Evolutionary conservation across 2,888 invertebrate genomes (phyloP).

Genomic region (Drosophila mettleri): DNA sequence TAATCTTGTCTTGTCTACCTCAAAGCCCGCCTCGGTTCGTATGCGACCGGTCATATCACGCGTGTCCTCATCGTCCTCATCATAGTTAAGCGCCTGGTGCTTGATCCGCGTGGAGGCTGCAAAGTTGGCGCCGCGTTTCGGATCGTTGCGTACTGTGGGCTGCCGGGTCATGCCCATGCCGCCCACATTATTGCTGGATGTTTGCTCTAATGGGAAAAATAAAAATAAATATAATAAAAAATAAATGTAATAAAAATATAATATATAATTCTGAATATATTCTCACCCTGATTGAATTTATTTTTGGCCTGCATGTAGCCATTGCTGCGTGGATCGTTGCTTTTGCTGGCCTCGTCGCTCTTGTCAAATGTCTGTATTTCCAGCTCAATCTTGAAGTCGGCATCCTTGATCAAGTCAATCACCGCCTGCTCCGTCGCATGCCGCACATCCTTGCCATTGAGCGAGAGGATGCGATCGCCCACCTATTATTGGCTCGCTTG

Average conservation of each 20-base stretch:
- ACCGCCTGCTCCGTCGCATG: conserved; percentile 97
- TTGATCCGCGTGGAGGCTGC: conserved; percentile 69
- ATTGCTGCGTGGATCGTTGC: conserved; percentile 76
- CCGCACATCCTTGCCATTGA: conserved; percentile 95
- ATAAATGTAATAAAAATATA: neutral
- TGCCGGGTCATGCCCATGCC: conserved; percentile 48
- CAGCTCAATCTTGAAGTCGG: conserved; percentile 94
- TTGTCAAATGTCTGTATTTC: conserved; percentile 91
- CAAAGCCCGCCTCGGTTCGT: conserved; percentile 90
- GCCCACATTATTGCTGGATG: conserved; percentile 43
- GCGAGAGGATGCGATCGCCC: conserved; percentile 87
- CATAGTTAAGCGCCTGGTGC: conserved; percentile 55
- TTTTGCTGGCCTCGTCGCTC: conserved; percentile 61
- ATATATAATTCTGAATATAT: no score
- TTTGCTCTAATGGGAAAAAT: conserved; percentile 46
- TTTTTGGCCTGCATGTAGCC: conserved; percentile 73
- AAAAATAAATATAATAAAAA: neutral
- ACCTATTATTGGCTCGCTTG: conserved; percentile 59
- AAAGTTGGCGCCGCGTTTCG: conserved; percentile 65
- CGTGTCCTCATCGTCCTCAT: conserved; percentile 89
- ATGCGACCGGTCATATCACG: conserved; percentile 92
- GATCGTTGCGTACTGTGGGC: conserved; percentile 51
- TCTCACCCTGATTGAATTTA: conserved; percentile 72
- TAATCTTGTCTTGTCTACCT: conserved; percentile 86
- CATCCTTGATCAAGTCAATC: conserved; percentile 96